Percentiles rank a stretch among this genome's conserved stretches.
phyloP scores from a whole-genome alignment of 2,888 invertebrate species.

The Caenorhabditis sp. region DNA sequence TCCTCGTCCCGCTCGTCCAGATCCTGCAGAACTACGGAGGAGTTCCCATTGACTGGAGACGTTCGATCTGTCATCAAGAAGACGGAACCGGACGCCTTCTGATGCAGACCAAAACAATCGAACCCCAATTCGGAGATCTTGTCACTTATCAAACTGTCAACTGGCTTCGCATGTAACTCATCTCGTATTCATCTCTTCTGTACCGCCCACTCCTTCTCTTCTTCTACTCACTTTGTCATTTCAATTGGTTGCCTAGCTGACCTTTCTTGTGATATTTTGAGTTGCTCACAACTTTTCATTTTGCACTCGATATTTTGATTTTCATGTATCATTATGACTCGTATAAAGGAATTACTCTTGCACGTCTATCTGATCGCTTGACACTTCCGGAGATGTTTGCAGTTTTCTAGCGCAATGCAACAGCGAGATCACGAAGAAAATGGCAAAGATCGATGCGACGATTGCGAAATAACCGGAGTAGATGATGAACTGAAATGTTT shows the following conservation, averaged over 20 bases:
- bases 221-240: not conserved
- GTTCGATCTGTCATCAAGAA: conserved; percentile 5
- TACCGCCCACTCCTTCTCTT: too few species aligned
- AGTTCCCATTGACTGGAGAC: conserved; percentile 18
- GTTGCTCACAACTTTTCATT: not conserved
- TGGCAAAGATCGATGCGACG: conserved; percentile 67
- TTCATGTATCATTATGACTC: not conserved
- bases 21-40: not conserved
- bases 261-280: not conserved
- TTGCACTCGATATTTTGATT: not conserved
- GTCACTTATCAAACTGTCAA: conserved; percentile 24
- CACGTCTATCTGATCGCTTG: not conserved
- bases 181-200: not conserved
- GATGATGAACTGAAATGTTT: conserved; percentile 69
- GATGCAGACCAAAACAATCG: not conserved
- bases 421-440: conserved; percentile 55
- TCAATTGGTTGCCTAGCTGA: conserved; percentile 18
- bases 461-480: conserved; percentile 70
- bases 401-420: not conserved
- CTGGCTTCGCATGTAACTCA: too few species aligned
- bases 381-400: not conserved
- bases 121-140: not conserved
- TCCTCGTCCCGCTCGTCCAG: conserved; percentile 20
- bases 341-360: conserved; percentile 11
- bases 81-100: conserved; percentile 21